Percentiles rank a stretch among this genome's conserved stretches.
phyloP scores from a whole-genome alignment of 2,797 vertebrate genomes.

The Zalophus californianus region DNA sequence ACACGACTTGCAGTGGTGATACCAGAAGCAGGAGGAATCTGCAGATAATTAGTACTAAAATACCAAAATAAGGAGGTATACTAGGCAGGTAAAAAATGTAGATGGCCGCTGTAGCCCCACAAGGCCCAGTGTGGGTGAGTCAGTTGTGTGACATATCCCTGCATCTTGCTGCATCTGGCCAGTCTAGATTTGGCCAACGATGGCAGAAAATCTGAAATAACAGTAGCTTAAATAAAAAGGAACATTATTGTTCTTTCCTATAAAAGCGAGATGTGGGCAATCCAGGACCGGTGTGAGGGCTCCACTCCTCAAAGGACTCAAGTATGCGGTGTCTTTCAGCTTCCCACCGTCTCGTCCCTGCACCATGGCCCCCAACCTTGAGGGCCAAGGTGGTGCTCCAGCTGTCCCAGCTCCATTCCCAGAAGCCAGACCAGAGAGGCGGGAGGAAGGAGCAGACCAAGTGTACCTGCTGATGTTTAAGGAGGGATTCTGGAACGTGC shows the following conservation, averaged over 20 bases:
- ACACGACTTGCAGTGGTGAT: neutral
- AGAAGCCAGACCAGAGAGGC: neutral
- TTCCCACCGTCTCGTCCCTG: accelerated
- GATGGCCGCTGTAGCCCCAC: neutral
- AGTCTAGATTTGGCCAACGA: neutral
- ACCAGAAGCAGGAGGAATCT: neutral
- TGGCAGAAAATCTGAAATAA: neutral
- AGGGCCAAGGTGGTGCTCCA: accelerated
- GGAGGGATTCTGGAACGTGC: neutral
- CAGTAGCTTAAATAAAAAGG: neutral
- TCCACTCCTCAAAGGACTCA: neutral
- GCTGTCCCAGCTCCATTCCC: neutral
- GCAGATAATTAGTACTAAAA: neutral
- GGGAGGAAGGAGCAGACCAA: no score
- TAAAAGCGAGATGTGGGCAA: neutral
- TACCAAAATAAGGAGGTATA: neutral
- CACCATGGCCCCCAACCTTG: accelerated
- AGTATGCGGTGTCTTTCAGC: accelerated
- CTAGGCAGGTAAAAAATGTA: neutral
- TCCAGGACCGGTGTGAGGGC: neutral
- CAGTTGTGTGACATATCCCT: neutral
- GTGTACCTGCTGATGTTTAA: accelerated
- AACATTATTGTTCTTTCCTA: neutral
- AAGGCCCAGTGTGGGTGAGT: no score
- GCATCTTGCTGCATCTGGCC: no score